phyloP scores from a whole-genome alignment of 2,113 vertebrate species.

The Tachycineta bicolor region DNA sequence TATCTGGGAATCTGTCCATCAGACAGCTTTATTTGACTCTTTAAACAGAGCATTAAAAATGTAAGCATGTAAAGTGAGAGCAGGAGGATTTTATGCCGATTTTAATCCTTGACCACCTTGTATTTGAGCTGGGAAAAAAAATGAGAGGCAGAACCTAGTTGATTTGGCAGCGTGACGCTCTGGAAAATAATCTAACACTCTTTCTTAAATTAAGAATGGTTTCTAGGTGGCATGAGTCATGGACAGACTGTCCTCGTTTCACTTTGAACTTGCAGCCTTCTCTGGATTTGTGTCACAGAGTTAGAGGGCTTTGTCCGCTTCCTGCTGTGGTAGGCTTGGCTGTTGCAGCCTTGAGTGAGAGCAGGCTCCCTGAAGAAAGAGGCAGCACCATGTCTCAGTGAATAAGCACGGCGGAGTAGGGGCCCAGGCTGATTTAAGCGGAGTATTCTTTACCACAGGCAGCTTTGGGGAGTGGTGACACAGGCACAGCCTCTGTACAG shows the following conservation, averaged over 20 bases:
- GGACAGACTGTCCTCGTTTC: conserved; percentile 57
- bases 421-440: background rate
- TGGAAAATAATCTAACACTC: background rate
- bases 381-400: accelerated
- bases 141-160: background rate
- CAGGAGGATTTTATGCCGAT: background rate
- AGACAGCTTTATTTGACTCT: background rate
- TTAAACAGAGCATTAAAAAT: background rate
- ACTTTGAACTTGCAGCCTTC: conserved; percentile 63
- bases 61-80: background rate
- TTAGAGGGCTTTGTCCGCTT: conserved; percentile 14
- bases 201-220: conserved; percentile 48
- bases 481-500: background rate
- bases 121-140: background rate
- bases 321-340: background rate
- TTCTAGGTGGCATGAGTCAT: conserved; percentile 50
- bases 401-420: background rate
- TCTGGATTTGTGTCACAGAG: conserved; percentile 52
- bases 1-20: background rate
- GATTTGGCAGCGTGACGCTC: background rate
- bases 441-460: background rate
- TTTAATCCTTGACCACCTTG: background rate
- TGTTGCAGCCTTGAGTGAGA: background rate
- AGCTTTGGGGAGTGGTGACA: background rate
- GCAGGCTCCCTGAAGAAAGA: background rate